Evolutionary conservation across 2,113 vertebrate genomes (phyloP), one percentile per base, ranked within the genome.

Genomic region (Archilochus colubris): DNA sequence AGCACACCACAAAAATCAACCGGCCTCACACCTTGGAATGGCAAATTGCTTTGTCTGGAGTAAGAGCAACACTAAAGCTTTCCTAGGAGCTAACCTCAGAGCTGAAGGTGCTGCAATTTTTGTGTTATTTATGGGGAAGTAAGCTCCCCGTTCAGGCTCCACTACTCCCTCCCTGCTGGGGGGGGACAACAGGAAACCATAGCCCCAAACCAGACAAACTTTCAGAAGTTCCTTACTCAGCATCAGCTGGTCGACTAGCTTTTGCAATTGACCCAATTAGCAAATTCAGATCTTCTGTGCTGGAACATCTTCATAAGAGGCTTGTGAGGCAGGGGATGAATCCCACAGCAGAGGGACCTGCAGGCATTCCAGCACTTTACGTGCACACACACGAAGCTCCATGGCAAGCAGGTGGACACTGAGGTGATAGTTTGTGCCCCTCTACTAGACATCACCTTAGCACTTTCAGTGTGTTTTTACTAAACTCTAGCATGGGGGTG

Each of bases 21-120:
- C 30, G 63, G 30, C 43, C 18, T n/a, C 58, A 13, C 7, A 0
- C 63, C 46, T 63, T 0, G 0, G 18, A 1, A 14, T 0, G 7
- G 44, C 36, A 38, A n/a, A 78, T 5, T 9, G 57, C 57, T 61
- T 12, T 44, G 72, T 11, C 63, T 46, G 13, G 3, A 51, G 25
- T 23, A 48, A 44, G 13, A 78, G 38, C 67, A 44, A 22, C 22
- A 0, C 55, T 38, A 1, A 3, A 4, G 43, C 36, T 14, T 18
- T 27, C 68, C 72, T 63, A 36, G 67, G 1, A 25, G 69, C 24
- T 16, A 50, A 50, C 30, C 55, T 44, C 7, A 0, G 57, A 9
- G 58, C 46, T 17, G 57, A 66, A 69, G 40, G 40, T 59, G 75
- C 68, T 53, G 55, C 2, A 33, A 46, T 3, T 17, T 18, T 46